Base-by-base conservation (phyloP, 2,888 invertebrate species). In the Cremastobaeus sp. region DNA sequence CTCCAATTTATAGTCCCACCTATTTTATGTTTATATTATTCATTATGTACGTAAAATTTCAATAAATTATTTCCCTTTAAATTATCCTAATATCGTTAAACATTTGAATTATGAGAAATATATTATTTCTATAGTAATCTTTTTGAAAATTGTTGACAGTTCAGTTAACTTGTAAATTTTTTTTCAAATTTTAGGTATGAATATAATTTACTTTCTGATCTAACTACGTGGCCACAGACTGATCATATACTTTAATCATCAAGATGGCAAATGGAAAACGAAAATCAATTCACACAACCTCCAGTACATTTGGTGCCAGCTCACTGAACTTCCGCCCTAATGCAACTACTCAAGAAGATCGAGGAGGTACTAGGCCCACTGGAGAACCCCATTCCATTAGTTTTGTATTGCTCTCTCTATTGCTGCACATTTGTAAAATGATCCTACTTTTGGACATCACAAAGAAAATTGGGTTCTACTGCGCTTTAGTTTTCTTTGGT, bases 361-460 rank as follows among this genome's bases (percentile, higher is more conserved):
- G 90, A 0, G 92, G 91, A 87, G 96, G 94, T 66, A 95, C 93
- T 15, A 92, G 93, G 88, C 96, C 96, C 1, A 93, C 96, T 2
- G 92, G 95, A 21, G 93, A 94, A 74, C 96, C 96, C 12, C 92
- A 94, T 6, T 93, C 96, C 20, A 90, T 97, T 37, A 90, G 92
- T 77, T 94, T 96, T 88, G 92, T 96, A 60, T 88, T 96, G 34
- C 89, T 93, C 21, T 91, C 95, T 87, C 93, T 96, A 90, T 89
- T 96, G 37, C 90, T 97, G 87, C 95, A 95, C 85, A 88, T 95
- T 69, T 97, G 97, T 88, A 95, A 95, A 87, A 96, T 94, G 88
- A 91, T 94, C 8, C 90, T 98, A 68, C 94, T 97, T 86, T 93
- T 95, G 81, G 94, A 96, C 84, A 93, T 94, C 18, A 93, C 93